Base-by-base conservation (phyloP, 2,888 invertebrate genomes). In the Lycaena phlaeas region DNA sequence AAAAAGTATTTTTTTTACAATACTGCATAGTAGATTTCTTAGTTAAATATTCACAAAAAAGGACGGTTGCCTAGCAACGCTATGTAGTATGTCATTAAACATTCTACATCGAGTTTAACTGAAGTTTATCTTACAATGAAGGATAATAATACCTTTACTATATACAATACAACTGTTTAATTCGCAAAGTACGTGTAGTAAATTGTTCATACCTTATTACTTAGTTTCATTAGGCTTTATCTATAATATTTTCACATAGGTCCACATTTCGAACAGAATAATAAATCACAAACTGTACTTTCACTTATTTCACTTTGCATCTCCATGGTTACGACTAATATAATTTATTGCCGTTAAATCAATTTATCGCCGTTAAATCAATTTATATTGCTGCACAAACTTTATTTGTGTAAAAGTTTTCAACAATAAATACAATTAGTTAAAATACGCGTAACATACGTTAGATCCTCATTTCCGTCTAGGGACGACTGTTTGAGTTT, bases 251-350 rank as follows among this genome's bases (percentile, higher is more conserved):
- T 74, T 67, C 65, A 68, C 57, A 60, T 65, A 66, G 67, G 65
- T 68, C 75, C 68, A 70, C 81, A 81, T 81, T 69, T 76, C 78
- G 71, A 55, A 59, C 57, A 59, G 59, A 53, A 56, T 61, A 57
- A 61, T 22, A 34, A 34, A 34, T 61, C 65, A 66, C 68, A 69
- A 71, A 69, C 64, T 55, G 48, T 63, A 76, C 78, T 78, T 74
- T 78, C 72, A 72, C 70, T 54, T 14, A 30, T 4, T 34, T 34
- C 34, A 34, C 34, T 18, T 10, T 10, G 12, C 34, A 18, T 34
- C 34, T 30, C 15, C 10, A n/a, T 30, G n/a, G 2, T 15, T 30
- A 18, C n/a, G 9, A 10, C 2, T 10, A 10, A 4, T 2, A 30
- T 30, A 14, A 30, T 15, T 5, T 30, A 30, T 15, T 15, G 30